Conservation (phyloP, 2,888 invertebrate genomes). For the Scaptomyza cyrtandrae region DNA sequence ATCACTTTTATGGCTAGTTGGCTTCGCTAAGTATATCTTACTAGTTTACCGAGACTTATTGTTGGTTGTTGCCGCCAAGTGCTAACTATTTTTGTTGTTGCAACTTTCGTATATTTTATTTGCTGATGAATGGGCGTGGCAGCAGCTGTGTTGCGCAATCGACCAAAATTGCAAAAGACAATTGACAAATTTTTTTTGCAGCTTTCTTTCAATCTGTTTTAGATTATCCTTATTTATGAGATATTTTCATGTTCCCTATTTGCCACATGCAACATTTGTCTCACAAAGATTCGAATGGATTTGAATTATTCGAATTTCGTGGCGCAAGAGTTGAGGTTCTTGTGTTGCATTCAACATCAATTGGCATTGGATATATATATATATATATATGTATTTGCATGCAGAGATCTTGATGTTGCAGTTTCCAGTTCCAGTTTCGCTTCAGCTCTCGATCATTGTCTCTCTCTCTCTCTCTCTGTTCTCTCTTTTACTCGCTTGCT, state of each 20-base stretch:
- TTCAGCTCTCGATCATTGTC: constrained; percentile 3
- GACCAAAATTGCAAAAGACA: no score
- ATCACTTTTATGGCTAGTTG: constrained; percentile 76
- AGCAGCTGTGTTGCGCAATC: neutral
- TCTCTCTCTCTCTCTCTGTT: neutral
- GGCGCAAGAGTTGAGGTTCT: neutral
- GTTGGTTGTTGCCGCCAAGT: constrained; percentile 8
- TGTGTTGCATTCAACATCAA: neutral
- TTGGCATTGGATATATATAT: neutral
- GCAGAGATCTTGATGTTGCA: constrained; percentile 34
- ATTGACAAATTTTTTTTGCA: no score
- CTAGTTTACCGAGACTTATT: constrained; percentile 37
- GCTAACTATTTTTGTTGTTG: constrained; percentile 42
- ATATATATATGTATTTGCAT: neutral
- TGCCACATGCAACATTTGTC: no score
- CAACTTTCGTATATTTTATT: constrained; percentile 32
- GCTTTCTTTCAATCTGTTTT: no score
- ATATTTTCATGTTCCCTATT: no score
- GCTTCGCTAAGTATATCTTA: constrained; percentile 61
- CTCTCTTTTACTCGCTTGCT: neutral
- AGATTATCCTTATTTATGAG: no score
- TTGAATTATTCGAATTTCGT: no score
- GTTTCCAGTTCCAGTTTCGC: constrained; percentile 39
- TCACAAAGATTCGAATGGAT: no score
- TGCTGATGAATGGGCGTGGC: neutral